A percentile compares a stretch with the other conserved stretches of the same genome.
These are phyloP conservation scores for Meloidogyne hapla DNA, from an alignment of 1,140 invertebrate species.

Conservation along the genomic window DNA sequence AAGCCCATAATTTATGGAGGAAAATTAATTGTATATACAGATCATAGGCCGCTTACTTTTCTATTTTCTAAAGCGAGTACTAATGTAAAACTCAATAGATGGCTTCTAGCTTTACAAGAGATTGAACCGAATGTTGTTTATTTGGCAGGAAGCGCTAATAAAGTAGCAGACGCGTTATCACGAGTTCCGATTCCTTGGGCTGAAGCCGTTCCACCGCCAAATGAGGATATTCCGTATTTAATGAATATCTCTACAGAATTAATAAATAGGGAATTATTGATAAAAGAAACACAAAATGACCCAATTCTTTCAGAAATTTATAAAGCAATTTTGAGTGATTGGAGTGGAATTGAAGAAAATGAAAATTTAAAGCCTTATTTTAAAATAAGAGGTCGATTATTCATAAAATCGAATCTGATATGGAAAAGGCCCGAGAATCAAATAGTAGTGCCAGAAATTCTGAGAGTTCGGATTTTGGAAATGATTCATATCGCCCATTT, in stretches of 20 bases:
- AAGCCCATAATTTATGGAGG: background rate
- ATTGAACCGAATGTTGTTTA: too few relatives aligned
- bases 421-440: background rate
- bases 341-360: background rate
- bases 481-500: conserved; percentile 6
- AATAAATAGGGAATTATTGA: background rate
- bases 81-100: too few relatives aligned
- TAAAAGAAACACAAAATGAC: background rate
- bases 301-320: background rate
- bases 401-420: background rate
- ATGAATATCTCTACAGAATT: too few relatives aligned
- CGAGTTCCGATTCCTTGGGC: background rate
- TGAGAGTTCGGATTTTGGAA: background rate
- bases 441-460: background rate
- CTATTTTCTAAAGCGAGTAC: too few relatives aligned
- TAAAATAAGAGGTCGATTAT: background rate
- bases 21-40: too few relatives aligned
- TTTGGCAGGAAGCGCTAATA: too few relatives aligned
- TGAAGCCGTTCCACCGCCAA: background rate
- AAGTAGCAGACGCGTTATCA: too few relatives aligned
- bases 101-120: too few relatives aligned
- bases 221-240: background rate
- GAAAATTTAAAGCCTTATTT: background rate
- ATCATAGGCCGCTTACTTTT: too few relatives aligned
- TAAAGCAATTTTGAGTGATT: background rate